phyloP scores from a whole-genome alignment of 2,888 invertebrate species.

The Lasioglossum villosulum region DNA sequence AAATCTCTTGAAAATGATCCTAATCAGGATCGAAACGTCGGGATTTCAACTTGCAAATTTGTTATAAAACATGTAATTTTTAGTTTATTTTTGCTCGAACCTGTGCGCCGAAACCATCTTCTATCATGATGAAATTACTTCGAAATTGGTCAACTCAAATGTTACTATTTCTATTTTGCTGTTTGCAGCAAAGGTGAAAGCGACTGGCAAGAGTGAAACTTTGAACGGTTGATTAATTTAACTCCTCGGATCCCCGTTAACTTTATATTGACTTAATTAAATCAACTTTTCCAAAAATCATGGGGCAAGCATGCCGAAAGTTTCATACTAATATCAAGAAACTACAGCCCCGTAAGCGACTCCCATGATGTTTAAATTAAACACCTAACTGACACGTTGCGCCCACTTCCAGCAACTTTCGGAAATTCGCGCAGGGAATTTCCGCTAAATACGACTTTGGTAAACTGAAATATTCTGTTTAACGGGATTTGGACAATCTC shows the following conservation, averaged over 20 bases:
- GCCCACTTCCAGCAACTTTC: conserved; percentile 14
- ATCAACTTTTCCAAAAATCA: conserved; percentile 13
- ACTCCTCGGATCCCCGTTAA: background rate
- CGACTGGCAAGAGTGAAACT: background rate
- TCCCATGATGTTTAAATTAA: conserved; percentile 30
- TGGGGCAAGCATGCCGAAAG: background rate
- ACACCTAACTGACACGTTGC: conserved; percentile 22
- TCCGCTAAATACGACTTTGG: conserved; percentile 25
- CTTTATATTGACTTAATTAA: conserved; percentile 9
- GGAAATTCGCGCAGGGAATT: conserved; percentile 27
- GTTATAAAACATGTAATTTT: too few species aligned
- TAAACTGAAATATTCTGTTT: conserved; percentile 10
- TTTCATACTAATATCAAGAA: background rate
- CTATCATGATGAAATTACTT: too few species aligned
- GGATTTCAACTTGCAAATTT: too few species aligned
- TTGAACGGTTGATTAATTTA: conserved; percentile 2
- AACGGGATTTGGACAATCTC: conserved; percentile 27
- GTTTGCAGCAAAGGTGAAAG: background rate
- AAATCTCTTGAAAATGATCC: too few species aligned
- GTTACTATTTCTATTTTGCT: background rate
- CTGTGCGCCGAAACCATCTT: too few species aligned
- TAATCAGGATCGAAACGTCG: too few species aligned
- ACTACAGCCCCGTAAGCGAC: background rate
- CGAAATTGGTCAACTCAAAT: background rate
- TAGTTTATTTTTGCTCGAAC: too few species aligned